Base-by-base conservation (phyloP, 2,888 invertebrate genomes). In the Biston betularia region DNA sequence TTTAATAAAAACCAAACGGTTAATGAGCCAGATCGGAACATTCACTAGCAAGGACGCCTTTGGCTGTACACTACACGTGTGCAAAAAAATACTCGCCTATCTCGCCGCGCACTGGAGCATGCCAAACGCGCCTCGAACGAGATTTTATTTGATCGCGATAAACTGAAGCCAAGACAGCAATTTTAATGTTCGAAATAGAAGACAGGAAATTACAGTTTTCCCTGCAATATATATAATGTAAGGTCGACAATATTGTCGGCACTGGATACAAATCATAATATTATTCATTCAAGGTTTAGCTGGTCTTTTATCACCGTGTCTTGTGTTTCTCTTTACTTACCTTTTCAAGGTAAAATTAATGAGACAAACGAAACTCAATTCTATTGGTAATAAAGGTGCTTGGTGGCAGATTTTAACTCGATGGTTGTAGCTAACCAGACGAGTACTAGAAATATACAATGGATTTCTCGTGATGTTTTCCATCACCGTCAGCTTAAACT, bases 61-160 rank as follows among this genome's bases (percentile, higher is more conserved):
- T 56, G 46, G 64, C 65, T 62, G 38, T 38, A 38, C 38, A 24
- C 33, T 33, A 45, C 61, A 68, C 68, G 65, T 62, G 68, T 62
- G 68, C 44, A 53, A 48, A 60, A 69, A 64, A 62, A 65, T 52
- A 42, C 56, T 54, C 35, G 58, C 45, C 49, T 65, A 65, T 63
- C 60, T 63, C 65, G 63, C 63, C 52, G 59, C 14, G 52, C 63
- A 63, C 65, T 65, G 69, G 65, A 65, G 63, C 69, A 65, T 69
- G 65, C 52, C 63, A 63, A 69, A 65, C 53, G 49, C 63, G 49
- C 50, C 55, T 60, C 54, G 38, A 60, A 64, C 45, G 15, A 61
- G 53, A 65, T 61, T 64, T 64, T 64, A 64, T 68, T 64, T 55
- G 61, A 68, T 68, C 61, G 68, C 68, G 56, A 65, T 61, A 68